Percentiles rank a stretch among this genome's conserved stretches.
phyloP scores from a whole-genome alignment of 2,797 vertebrate genomes.

The Pseudomugil gertrudae region DNA sequence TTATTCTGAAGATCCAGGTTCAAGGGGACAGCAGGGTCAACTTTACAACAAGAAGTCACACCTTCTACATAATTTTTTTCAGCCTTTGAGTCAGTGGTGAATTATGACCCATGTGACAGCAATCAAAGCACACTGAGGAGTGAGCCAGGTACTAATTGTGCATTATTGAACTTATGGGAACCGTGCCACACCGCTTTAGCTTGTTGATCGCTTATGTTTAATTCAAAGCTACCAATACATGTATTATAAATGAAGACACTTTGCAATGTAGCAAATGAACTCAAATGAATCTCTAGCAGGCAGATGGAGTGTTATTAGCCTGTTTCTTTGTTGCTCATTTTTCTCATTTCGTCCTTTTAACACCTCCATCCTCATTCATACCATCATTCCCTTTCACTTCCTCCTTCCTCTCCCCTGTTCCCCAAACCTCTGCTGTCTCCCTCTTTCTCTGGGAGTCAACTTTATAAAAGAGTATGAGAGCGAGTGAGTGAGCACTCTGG shows the following conservation, averaged over 20 bases:
- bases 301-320: constrained; percentile 68
- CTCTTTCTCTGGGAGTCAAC: constrained; percentile 79
- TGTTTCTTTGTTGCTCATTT: constrained; percentile 53
- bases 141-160: constrained; percentile 68
- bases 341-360: constrained; percentile 46
- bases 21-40: constrained; percentile 27
- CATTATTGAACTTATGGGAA: constrained; percentile 71
- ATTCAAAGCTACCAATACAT: constrained; percentile 72
- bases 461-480: constrained; percentile 76
- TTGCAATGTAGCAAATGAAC: constrained; percentile 60
- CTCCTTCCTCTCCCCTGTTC: constrained; percentile 45
- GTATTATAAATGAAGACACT: constrained; percentile 71
- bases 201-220: constrained; percentile 76
- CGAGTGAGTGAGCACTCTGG: constrained; percentile 79
- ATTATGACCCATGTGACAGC: constrained; percentile 47
- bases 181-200: constrained; percentile 55
- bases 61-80: constrained; percentile 8
- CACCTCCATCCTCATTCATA: constrained; percentile 1
- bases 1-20: constrained; percentile 32
- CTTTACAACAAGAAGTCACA: constrained; percentile 24
- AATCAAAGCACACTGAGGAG: constrained; percentile 71
- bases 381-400: constrained; percentile 37
- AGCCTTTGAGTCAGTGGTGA: constrained; percentile 43
- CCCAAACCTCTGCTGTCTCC: constrained; percentile 69
- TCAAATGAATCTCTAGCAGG: constrained; percentile 65